Evolutionary conservation across 2,797 vertebrate genomes (phyloP), one percentile per base, ranked within the genome.

Genomic region (Spea hammondii): DNA sequence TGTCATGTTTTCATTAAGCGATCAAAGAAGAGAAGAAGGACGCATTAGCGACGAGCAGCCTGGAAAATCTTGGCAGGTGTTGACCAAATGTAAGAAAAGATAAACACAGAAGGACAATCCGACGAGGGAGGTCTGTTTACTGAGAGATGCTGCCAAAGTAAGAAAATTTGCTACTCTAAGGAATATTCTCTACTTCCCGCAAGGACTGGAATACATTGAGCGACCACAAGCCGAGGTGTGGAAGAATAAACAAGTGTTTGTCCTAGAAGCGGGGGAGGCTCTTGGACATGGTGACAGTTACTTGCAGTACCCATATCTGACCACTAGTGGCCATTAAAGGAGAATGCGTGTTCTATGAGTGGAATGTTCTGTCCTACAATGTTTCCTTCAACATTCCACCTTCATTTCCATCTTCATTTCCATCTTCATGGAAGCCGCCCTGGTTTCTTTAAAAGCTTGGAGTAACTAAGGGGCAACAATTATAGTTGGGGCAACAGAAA

Each of bases 51-150:
- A 47, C 9, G 65, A 46, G 46, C 45, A 45, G 57, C 60, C 65
- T 54, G 13, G 51, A 12, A 2, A 47, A 47, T 67, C n/a, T 51
- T 55, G 55, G 51, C 44, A 46, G 5, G 9, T 44, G 8, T 14
- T 51, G 74, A 47, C 74, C 74, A 81, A 72, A 62, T 72, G 73
- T 68, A 70, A 4, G 14, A 11, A 65, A 76, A 80, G 67, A 55
- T 70, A 51, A 8, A 17, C 74, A 44, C 74, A 72, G 79, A 62
- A 48, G 47, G 47, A 44, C 73, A 55, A 8, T 4, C 5, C 51
- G 17, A 6, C 50, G 5, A 80, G 72, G 73, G 79, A 45, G 79
- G 69, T 51, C 66, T 81, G 79, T 81, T 81, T 77, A 81, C 69
- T 57, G 9, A 76, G 53, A 46, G 60, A 6, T 32, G 3, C 51